Evolutionary conservation across 2,113 vertebrate species (phyloP).

Genomic region (Jaculus jaculus): DNA sequence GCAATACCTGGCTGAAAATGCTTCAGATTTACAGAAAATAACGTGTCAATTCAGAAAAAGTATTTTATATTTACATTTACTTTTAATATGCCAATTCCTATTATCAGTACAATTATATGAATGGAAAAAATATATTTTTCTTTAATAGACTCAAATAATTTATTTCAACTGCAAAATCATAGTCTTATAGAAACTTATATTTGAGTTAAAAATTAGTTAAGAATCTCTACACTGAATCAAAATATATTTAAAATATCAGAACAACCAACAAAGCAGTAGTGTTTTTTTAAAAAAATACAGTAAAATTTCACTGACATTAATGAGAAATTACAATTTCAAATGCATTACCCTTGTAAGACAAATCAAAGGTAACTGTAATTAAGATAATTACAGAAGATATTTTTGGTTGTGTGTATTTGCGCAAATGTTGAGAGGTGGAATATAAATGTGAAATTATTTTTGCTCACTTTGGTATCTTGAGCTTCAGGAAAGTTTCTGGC

Average conservation of each 20-base stretch:
- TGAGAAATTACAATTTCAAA: conserved; percentile 81
- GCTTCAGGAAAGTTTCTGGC: conserved; percentile 30
- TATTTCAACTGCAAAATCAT: neutral
- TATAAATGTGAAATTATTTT: conserved; percentile 74
- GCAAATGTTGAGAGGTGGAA: conserved; percentile 69
- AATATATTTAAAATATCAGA: conserved; percentile 51
- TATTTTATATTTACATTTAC: conserved; percentile 2
- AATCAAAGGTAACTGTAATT: conserved; percentile 80
- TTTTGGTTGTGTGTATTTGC: conserved; percentile 74
- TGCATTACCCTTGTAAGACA: conserved; percentile 77
- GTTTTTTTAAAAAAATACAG: conserved; percentile 53
- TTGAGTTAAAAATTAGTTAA: conserved; percentile 52
- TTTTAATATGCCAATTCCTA: neutral
- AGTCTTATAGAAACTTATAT: neutral
- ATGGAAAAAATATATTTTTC: neutral
- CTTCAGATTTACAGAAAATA: neutral
- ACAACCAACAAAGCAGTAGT: conserved; percentile 48
- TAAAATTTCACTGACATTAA: conserved; percentile 66
- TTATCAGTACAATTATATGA: neutral
- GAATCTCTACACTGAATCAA: conserved; percentile 24
- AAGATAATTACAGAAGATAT: conserved; percentile 81
- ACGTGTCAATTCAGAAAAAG: neutral
- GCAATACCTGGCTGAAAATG: neutral
- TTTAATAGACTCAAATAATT: neutral
- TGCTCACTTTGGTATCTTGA: conserved; percentile 58